Evolutionary conservation across 2,797 vertebrate species (phyloP).

Genomic region (Xenopus petersii): DNA sequence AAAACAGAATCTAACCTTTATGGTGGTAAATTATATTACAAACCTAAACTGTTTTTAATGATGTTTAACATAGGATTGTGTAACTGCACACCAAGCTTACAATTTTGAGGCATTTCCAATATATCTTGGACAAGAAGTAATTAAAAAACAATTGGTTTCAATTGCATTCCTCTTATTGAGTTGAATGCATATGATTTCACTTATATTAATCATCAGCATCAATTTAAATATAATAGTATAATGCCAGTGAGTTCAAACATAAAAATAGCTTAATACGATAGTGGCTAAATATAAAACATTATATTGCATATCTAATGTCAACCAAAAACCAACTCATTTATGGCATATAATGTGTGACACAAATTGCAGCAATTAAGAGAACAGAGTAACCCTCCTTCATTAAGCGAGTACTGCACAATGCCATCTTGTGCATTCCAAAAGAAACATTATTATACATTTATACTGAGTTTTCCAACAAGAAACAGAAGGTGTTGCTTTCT

Average conservation of each 20-base stretch:
- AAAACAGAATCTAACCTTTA: too few species aligned
- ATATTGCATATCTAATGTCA: background rate
- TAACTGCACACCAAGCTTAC: conserved; percentile 15
- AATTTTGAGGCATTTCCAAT: conserved; percentile 14
- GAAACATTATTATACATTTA: background rate
- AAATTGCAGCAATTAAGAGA: background rate
- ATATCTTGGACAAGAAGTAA: conserved; percentile 6
- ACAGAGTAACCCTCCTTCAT: background rate
- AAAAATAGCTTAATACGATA: background rate
- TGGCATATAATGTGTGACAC: conserved; percentile 30
- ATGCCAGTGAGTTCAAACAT: conserved; percentile 1
- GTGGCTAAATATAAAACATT: background rate
- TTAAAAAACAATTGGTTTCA: conserved; percentile 4
- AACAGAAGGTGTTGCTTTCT: too few species aligned
- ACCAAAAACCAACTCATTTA: background rate
- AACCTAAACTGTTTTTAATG: conserved; percentile 1
- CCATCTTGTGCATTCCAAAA: background rate
- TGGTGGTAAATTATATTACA: background rate
- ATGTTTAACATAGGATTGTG: conserved; percentile 7
- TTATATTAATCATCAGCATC: conserved; percentile 15
- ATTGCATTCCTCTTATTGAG: background rate
- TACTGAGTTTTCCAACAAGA: background rate
- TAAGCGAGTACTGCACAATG: background rate
- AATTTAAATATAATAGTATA: conserved; percentile 14
- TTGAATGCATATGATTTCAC: conserved; percentile 15